Evolutionary conservation across 2,888 invertebrate genomes (phyloP).

Genomic region (Abscondita cerata): DNA sequence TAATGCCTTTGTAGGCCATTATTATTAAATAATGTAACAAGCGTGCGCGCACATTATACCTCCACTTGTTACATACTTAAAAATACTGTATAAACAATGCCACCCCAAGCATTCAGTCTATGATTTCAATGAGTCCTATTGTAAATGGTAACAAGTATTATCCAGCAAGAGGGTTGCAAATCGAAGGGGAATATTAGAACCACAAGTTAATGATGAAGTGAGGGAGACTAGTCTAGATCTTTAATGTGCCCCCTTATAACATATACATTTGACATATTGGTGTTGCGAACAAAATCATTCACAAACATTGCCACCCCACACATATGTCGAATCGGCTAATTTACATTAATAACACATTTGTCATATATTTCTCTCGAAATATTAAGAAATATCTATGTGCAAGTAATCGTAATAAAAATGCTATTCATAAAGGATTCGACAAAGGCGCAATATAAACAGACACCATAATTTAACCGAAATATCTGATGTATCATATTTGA

Average conservation of each 20-base stretch:
- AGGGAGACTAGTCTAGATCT: conserved; percentile 12
- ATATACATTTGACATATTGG: conserved; percentile 6
- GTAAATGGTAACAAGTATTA: conserved; percentile 27
- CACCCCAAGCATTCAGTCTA: conserved; percentile 22
- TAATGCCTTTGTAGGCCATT: not conserved
- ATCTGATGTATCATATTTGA: no score
- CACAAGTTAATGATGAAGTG: conserved; percentile 17
- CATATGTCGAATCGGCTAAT: conserved; percentile 13
- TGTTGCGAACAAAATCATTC: not conserved
- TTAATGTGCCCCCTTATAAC: not conserved
- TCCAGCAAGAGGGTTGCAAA: conserved; percentile 26
- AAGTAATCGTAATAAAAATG: no score
- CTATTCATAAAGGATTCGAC: no score
- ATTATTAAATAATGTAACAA: conserved; percentile 12
- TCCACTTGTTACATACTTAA: conserved; percentile 23
- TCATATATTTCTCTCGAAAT: no score
- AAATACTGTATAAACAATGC: conserved; percentile 22
- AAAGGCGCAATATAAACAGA: no score
- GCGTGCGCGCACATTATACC: conserved; percentile 2
- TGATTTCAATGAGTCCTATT: conserved; percentile 25
- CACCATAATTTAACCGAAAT: no score
- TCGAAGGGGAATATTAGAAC: conserved; percentile 30
- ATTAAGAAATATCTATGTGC: no score
- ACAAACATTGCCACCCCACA: conserved; percentile 13
- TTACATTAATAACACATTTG: not conserved